A percentile compares a stretch with the other conserved stretches of the same genome.
Conservation (phyloP, 2,113 vertebrate species). For the Brachirus orientalis region DNA sequence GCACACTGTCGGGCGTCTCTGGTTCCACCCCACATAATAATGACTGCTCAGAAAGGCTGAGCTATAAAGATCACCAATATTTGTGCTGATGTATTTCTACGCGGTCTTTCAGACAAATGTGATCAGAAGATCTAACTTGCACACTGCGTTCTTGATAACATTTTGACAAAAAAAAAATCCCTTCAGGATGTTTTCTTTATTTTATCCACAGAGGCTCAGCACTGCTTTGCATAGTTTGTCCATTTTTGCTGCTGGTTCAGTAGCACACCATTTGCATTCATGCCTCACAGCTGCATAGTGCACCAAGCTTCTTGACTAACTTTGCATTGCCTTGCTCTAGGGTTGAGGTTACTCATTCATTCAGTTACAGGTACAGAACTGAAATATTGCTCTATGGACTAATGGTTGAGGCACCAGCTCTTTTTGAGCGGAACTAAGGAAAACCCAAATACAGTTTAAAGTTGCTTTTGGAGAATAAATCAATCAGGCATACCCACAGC, state of each 20-base stretch:
- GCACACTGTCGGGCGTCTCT: background rate
- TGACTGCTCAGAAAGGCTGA: constrained; percentile 17
- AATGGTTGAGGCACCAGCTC: too few species aligned
- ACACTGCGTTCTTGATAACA: constrained; percentile 1
- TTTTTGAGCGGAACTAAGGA: too few species aligned
- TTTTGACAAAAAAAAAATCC: constrained; percentile 11
- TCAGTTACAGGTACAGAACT: too few species aligned
- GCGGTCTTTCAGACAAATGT: constrained; percentile 8
- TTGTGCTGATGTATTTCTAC: constrained; percentile 18
- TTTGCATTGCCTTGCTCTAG: constrained; percentile 3
- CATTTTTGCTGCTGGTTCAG: constrained; percentile 44
- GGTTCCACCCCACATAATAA: constrained; percentile 20
- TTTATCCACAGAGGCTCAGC: constrained; percentile 28
- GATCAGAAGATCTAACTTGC: constrained; percentile 28
- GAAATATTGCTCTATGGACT: too few species aligned
- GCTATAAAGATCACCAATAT: constrained; percentile 8
- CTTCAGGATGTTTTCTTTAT: constrained; percentile 5
- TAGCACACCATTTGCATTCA: constrained; percentile 29
- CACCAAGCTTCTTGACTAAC: background rate
- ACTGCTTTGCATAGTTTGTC: background rate
- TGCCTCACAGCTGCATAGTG: background rate
- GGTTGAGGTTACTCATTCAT: background rate
- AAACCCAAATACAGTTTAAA: too few species aligned
- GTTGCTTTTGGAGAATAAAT: too few species aligned
- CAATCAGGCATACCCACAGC: too few species aligned